These are phyloP conservation scores for Prolemur simus DNA, from an alignment of 2,113 vertebrate genomes.

Conservation along the genomic window DNA sequence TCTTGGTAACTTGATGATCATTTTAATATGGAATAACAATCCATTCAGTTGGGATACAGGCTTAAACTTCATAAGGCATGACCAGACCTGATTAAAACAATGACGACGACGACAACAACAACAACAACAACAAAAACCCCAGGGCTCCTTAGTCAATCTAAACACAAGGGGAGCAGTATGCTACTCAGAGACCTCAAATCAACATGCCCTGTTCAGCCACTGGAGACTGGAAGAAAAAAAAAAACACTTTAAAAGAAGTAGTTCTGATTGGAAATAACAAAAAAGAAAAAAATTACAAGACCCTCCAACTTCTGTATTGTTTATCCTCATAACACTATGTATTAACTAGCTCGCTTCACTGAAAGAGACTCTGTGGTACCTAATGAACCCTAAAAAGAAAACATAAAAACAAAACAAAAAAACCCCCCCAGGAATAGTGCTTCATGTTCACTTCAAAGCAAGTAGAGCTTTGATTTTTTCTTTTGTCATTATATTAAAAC, in stretches of 20 bases:
- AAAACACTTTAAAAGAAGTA: not conserved
- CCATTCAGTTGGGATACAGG: not conserved
- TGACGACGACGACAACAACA: no score
- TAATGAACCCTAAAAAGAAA: not conserved
- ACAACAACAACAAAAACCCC: not conserved
- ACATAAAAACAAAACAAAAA: not conserved
- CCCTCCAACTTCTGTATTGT: not conserved
- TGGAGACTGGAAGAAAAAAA: not conserved
- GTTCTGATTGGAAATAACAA: not conserved
- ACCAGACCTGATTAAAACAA: not conserved
- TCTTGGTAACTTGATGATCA: constrained; percentile 2
- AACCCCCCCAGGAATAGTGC: not conserved
- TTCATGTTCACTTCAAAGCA: not conserved
- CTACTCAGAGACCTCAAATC: constrained; percentile 2
- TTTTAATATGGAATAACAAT: not conserved
- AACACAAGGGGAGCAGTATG: not conserved
- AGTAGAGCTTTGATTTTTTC: not conserved
- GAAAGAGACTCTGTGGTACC: not conserved
- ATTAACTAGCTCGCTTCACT: constrained; percentile 17
- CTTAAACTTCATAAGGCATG: not conserved
- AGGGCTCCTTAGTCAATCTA: not conserved
- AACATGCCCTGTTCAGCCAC: not conserved
- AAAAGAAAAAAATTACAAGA: not conserved
- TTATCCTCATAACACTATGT: not conserved
- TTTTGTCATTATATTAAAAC: constrained; percentile 4